A percentile compares a stretch with the other conserved stretches of the same genome.
Conservation (phyloP, 2,113 vertebrate species). For the Misgurnus mizolepis region DNA sequence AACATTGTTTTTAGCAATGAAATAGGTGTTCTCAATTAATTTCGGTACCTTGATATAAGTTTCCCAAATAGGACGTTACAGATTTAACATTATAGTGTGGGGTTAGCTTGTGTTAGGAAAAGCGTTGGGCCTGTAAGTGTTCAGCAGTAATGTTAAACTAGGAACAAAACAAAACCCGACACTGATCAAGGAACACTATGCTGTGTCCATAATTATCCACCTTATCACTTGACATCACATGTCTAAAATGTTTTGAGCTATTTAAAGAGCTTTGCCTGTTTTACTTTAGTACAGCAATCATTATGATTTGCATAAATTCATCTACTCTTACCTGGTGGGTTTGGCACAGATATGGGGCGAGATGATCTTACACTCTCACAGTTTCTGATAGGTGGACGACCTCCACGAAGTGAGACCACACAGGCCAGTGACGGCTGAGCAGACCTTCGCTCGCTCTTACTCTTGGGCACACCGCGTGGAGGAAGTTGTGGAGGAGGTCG, state of each 20-base stretch:
- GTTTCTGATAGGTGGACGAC: constrained; percentile 40
- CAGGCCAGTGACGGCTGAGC: constrained; percentile 31
- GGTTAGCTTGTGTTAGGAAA: not conserved
- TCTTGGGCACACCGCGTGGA: not conserved
- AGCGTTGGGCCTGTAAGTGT: too few species aligned
- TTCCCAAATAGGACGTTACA: not conserved
- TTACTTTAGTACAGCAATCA: not conserved
- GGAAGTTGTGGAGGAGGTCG: constrained; percentile 39
- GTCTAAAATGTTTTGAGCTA: not conserved
- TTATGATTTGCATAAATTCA: not conserved
- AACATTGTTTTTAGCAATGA: too few species aligned
- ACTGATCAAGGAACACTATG: not conserved
- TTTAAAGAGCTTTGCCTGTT: not conserved
- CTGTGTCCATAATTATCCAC: too few species aligned
- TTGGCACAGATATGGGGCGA: not conserved
- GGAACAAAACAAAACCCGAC: too few species aligned
- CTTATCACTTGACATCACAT: not conserved
- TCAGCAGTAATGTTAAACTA: too few species aligned
- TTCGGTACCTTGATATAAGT: too few species aligned
- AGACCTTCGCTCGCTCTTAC: not conserved
- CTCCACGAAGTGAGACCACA: constrained; percentile 47
- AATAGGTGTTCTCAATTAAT: too few species aligned
- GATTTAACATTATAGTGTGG: not conserved
- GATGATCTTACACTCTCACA: not conserved
- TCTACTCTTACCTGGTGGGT: constrained; percentile 19